Percentiles rank a stretch among this genome's conserved stretches.
Conservation (phyloP, 2,113 vertebrate species). For the Mungos mungo region DNA sequence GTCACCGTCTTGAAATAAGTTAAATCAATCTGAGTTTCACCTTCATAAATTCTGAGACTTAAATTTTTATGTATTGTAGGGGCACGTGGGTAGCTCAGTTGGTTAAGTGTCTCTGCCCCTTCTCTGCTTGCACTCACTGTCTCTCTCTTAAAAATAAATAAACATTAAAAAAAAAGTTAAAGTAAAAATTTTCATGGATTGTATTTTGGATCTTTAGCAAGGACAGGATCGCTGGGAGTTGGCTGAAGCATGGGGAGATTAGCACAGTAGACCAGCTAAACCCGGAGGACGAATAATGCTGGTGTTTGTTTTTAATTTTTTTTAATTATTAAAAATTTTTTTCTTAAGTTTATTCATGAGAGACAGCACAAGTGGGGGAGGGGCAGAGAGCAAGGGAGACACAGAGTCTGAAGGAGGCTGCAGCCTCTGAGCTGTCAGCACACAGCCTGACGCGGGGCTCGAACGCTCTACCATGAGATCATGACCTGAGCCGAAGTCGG, state of each 20-base stretch:
- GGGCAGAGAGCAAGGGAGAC: neutral
- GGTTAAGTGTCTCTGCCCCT: no score
- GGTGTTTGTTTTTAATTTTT: neutral
- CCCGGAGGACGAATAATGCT: neutral
- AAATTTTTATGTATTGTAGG: constrained; percentile 16
- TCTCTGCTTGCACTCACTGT: no score
- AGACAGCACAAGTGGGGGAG: neutral
- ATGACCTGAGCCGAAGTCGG: neutral
- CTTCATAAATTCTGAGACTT: constrained; percentile 3
- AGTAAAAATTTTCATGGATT: constrained; percentile 14
- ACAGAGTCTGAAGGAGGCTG: neutral
- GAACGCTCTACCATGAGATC: neutral
- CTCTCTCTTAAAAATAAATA: no score
- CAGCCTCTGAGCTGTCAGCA: neutral
- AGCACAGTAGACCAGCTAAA: neutral
- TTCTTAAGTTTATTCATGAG: neutral
- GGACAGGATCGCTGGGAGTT: neutral
- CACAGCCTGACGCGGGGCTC: neutral
- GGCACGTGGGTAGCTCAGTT: no score
- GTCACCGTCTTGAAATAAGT: neutral
- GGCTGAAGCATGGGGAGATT: neutral
- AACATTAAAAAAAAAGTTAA: no score
- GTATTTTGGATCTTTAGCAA: constrained; percentile 34
- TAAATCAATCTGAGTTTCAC: neutral
- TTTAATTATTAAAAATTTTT: neutral